Percentiles rank a stretch among this genome's conserved stretches.
Evolutionary conservation across 2,797 vertebrate genomes (phyloP).

Genomic region (Notolepis coatsorum): DNA sequence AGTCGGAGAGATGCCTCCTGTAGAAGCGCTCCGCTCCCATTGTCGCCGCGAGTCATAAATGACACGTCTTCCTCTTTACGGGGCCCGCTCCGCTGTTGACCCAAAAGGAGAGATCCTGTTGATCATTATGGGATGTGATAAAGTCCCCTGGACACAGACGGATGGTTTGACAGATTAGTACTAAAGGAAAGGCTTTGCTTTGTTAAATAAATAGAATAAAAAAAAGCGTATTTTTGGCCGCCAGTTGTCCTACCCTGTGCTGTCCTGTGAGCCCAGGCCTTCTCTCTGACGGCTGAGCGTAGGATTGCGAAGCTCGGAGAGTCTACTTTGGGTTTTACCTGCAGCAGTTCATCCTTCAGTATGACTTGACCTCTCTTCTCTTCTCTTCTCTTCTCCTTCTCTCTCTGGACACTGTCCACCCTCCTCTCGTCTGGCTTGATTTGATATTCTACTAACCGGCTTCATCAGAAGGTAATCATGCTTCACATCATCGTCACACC

Average conservation of each 20-base stretch:
- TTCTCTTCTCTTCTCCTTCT: slow-evolving; percentile 67
- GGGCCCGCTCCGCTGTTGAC: slow-evolving; percentile 10
- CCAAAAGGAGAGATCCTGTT: too few relatives aligned
- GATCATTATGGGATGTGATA: slow-evolving; percentile 1
- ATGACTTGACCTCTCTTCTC: slow-evolving; percentile 71
- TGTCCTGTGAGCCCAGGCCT: slow-evolving; percentile 13
- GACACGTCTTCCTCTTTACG: slow-evolving; percentile 11
- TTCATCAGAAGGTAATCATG: slow-evolving; percentile 95
- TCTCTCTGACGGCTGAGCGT: slow-evolving; percentile 40
- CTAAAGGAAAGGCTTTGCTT: too few relatives aligned
- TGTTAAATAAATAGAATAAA: too few relatives aligned
- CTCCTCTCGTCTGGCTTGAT: slow-evolving; percentile 78
- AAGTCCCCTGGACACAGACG: neutral
- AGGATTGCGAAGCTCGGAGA: slow-evolving; percentile 46
- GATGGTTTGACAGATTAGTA: slow-evolving; percentile 15
- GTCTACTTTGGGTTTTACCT: slow-evolving; percentile 61
- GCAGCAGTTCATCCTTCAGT: slow-evolving; percentile 54
- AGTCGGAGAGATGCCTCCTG: slow-evolving; percentile 7
- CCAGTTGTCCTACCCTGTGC: slow-evolving; percentile 27
- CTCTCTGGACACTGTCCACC: slow-evolving; percentile 81
- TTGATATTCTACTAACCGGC: slow-evolving; percentile 78
- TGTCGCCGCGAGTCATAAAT: slow-evolving; percentile 22
- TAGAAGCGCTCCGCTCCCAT: slow-evolving; percentile 8
- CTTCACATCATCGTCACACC: slow-evolving; percentile 49
- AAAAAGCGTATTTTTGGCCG: slow-evolving; percentile 40